Evolutionary conservation across 2,113 vertebrate genomes (phyloP).

Genomic region (Arvicanthis niloticus): DNA sequence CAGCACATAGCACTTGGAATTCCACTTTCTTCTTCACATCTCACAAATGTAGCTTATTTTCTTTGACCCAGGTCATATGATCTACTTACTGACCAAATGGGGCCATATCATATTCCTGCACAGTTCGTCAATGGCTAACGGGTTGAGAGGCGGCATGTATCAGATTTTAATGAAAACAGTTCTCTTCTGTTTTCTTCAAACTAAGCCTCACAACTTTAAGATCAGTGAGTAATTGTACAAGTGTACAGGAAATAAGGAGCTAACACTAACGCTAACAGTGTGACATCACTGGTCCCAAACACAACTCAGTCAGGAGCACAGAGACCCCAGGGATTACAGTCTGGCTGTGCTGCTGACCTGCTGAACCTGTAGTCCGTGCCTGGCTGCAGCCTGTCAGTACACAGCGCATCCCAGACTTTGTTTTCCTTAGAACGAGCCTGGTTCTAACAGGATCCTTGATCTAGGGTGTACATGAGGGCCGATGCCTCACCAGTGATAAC

Average conservation of each 20-base stretch:
- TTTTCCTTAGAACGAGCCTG: not conserved
- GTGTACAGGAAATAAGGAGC: not conserved
- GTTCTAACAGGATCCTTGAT: not conserved
- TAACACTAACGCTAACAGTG: not conserved
- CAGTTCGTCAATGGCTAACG: not conserved
- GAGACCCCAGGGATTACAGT: not conserved
- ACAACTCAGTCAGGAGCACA: not conserved
- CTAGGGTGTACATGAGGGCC: not conserved
- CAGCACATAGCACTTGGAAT: not conserved
- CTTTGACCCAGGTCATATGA: not conserved
- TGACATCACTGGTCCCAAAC: not conserved
- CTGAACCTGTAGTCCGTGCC: too few relatives aligned
- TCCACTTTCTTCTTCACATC: not conserved
- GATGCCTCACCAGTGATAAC: not conserved
- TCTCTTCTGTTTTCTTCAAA: slow-evolving; percentile 36
- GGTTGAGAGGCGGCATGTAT: not conserved
- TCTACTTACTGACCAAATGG: not conserved
- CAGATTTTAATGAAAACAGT: not conserved
- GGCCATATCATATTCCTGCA: not conserved
- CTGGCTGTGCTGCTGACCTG: too few relatives aligned
- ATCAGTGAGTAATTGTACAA: not conserved
- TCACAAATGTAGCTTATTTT: not conserved
- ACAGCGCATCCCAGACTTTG: not conserved
- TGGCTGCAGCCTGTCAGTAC: not conserved
- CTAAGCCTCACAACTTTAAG: not conserved